Base-by-base conservation (phyloP, 2,113 vertebrate species). In the Trochalopteron elliotii region DNA sequence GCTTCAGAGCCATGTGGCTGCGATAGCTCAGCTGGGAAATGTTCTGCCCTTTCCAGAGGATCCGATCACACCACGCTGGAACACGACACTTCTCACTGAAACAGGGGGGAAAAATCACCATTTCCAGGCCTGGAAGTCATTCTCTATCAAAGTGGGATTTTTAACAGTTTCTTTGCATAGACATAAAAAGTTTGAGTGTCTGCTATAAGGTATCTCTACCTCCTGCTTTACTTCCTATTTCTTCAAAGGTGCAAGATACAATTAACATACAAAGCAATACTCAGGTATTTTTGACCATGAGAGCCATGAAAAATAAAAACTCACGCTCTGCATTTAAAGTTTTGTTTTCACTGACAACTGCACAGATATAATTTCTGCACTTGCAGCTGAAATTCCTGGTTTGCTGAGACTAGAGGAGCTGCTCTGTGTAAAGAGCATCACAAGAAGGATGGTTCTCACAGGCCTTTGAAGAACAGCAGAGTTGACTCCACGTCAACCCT, bases 61-160 rank as follows among this genome's bases (percentile, higher is more conserved):
- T 98, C 21, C 99, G 99, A 82, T 99, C 99, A 64, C 99, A 99
- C 99, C 99, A 99, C 0, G 99, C 99, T 37, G 99, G 99, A 15
- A 98, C 98, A 2, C 99, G 98, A 55, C 99, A 99, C 94, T 99
- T 99, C 97, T 99, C 99, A 96, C 99, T 99, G 31, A 27, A 92
- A 90, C 64, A 86, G 39, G 83, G 44, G 44, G 40, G 4, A 2
- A 21, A 50, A 72, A 30, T 12, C 19, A 59, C 10, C 28, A 12
- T 16, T 75, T 47, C 14, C 74, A 77, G 39, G 35, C 63, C 45
- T 68, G 71, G 7, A 65, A 59, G 37, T 52, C 15, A 19, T 5
- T n/a, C 50, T 61, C 71, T 42, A 1, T 20, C 28, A 19, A 63
- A 92, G 61, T 11, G 40, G 16, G 37, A 11, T 64, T 84, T 91